Evolutionary conservation across 2,113 vertebrate genomes (phyloP), one percentile per base, ranked within the genome.

Genomic region (Myxocyprinus asiaticus): DNA sequence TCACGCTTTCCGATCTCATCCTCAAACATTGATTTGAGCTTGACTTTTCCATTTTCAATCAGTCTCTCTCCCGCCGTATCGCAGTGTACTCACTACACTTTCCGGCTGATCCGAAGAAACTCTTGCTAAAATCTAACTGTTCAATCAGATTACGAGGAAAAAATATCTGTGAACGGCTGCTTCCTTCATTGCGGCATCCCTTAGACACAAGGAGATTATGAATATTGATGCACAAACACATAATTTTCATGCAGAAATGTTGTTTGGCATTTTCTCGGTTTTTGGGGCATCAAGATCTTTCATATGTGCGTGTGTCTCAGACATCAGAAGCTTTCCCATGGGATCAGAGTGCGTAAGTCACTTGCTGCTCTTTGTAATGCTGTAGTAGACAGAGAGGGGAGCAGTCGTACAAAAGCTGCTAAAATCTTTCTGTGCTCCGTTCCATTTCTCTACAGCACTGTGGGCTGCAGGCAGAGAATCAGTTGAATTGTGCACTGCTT

Each of bases 291-390:
- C 58, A n/a, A n/a, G n/a, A n/a, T n/a, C n/a, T n/a, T n/a, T n/a
- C n/a, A n/a, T 67, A 69, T 69, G 45, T 69, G 65, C 62, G 43
- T 33, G 66, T n/a, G 61, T 45, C 74, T 76, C 48, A 59, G 43
- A 76, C 33, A 70, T 86, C 82, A 58, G 81, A 77, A 83, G 7
- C 82, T 86, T 82, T 80, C 84, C 72, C 74, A 69, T 17, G 84
- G 86, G 86, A 88, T 76, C 75, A 44, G 56, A 82, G 82, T 84
- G 82, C 72, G 78, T 50, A 74, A 82, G 82, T 81, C 83, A 83
- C 82, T 86, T 83, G 82, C 72, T 62, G 78, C 59, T 6, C 63
- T 73, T 67, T 67, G 72, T 71, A 44, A 79, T 76, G 53, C 67
- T 67, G 15, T 53, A 76, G 17, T 11, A 67, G 22, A 72, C 48